Evolutionary conservation across 1,140 invertebrate species (phyloP).

Genomic region (Drosophila ficusphila): DNA sequence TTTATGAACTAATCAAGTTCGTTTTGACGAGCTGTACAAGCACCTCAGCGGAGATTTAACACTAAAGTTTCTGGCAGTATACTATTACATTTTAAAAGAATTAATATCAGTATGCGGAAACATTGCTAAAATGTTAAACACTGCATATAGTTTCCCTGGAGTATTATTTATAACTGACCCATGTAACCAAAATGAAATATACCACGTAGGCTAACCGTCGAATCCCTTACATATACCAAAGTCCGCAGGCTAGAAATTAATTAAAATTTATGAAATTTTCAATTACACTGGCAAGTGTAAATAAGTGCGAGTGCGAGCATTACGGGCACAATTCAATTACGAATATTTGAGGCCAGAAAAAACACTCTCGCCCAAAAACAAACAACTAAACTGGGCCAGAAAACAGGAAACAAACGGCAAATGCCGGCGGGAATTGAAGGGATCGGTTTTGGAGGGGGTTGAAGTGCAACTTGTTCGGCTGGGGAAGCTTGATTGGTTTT

Average conservation of each 20-base stretch:
- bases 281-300: conserved; percentile 61
- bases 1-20: no score
- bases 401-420: conserved; percentile 34
- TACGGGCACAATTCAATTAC: conserved; percentile 68
- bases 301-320: conserved; percentile 49
- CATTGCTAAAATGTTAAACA: no score
- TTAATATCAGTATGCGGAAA: no score
- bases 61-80: no score
- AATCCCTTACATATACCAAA: no score
- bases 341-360: conserved; percentile 40
- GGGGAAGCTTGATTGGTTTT: conserved; percentile 62
- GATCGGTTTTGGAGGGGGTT: background rate
- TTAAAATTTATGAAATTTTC: conserved; percentile 70
- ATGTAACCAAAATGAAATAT: no score
- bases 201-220: no score
- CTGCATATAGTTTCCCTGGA: no score
- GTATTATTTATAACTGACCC: no score
- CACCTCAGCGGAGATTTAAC: no score
- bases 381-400: conserved; percentile 47
- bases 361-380: conserved; percentile 25
- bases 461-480: conserved; percentile 13
- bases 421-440: conserved; percentile 32
- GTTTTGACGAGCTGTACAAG: no score
- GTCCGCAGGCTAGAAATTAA: conserved; percentile 52
- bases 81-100: no score